Conservation (phyloP, 1,140 invertebrate species). For the Rhagoletis pomonella region DNA sequence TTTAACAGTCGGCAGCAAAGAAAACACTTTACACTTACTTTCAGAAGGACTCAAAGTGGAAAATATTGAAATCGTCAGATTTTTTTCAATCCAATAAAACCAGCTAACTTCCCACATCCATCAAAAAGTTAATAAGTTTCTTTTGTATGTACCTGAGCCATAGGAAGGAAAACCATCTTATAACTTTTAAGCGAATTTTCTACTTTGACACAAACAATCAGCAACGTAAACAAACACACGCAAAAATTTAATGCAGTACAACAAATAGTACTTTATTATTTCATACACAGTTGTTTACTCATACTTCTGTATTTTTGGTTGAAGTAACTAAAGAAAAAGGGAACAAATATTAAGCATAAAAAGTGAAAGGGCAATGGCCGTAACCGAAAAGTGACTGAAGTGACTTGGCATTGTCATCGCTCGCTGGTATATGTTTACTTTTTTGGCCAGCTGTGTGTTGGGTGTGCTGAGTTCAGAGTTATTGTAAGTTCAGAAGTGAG, state of each 20-base stretch:
- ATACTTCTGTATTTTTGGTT: neutral
- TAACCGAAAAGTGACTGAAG: neutral
- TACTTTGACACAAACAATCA: neutral
- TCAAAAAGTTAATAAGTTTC: no score
- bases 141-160: no score
- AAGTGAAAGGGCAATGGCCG: neutral
- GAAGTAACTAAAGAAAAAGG: neutral
- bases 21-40: no score
- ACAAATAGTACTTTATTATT: conserved; percentile 29
- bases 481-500: neutral
- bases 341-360: neutral
- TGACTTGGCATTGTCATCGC: conserved; percentile 33
- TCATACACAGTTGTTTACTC: neutral
- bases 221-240: neutral
- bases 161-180: neutral
- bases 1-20: no score
- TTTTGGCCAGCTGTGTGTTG: neutral
- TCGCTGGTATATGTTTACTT: neutral
- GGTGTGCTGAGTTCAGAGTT: neutral
- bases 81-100: no score
- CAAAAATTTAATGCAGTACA: neutral
- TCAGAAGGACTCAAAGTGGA: no score
- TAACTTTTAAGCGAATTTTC: conserved; percentile 11
- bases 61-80: no score
- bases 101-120: no score